Evolutionary conservation across 2,797 vertebrate species (phyloP), one percentile per base, ranked within the genome.

Genomic region (Sebastolobus alascanus): DNA sequence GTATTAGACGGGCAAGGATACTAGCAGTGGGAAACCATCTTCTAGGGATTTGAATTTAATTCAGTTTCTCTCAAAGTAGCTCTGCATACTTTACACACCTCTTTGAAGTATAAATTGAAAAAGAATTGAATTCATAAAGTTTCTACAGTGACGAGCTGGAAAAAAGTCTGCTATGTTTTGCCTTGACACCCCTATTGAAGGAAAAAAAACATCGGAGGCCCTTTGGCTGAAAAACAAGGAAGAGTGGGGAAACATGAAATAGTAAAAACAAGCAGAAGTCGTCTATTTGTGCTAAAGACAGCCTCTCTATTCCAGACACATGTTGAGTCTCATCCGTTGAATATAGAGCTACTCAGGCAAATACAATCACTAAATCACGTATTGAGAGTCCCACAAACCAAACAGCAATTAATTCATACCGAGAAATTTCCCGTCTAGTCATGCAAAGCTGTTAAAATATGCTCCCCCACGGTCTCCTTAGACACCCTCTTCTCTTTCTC

Each of bases 71-170:
- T 88, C 73, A 83, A 89, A 90, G 88, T 85, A 89, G 82, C 89
- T 83, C 79, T 84, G 69, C 74, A 33, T 79, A 67, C 84, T 72
- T 66, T 79, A 73, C 77, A 85, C 75, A 71, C 67, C 63, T 89
- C 91, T 94, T 94, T 95, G 93, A 94, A 92, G 93, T 94, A 91
- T 77, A 93, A 95, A 93, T 92, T 79, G 56, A 80, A 83, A 83
- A 83, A 83, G 4, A 92, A 90, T 70, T 69, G 63, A 75, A 90
- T 79, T 69, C 76, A 87, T 89, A 88, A 89, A 89, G 75, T 88
- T 81, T 75, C 52, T 80, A 86, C 61, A 52, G 63, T 89, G 83
- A 81, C 59, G 65, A 80, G 69, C 58, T 58, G 27, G 55, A 29
- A 59, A 69, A 75, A 77, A 72, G 71, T 55, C 12, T 73, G 18